These are phyloP conservation scores for Drosophila mayri DNA, from an alignment of 1,140 invertebrate species.

Conservation along the genomic window DNA sequence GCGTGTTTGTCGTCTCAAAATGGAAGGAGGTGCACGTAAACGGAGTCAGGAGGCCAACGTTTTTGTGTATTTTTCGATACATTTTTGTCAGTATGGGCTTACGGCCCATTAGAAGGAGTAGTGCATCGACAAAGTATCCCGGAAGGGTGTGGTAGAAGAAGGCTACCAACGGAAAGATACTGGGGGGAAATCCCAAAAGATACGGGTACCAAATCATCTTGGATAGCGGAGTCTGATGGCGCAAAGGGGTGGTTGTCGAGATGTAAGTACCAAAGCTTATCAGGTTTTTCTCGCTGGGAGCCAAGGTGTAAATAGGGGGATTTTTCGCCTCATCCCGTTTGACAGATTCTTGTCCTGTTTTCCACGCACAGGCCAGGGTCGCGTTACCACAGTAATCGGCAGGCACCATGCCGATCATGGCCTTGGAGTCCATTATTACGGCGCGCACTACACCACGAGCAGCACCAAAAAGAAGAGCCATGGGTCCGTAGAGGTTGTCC, in stretches of 20 bases:
- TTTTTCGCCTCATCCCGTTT: not conserved
- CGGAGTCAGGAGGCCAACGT: constrained; percentile 85
- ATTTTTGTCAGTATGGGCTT: constrained; percentile 86
- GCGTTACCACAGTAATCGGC: constrained; percentile 92
- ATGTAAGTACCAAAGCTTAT: constrained; percentile 87
- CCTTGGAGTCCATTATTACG: constrained; percentile 86
- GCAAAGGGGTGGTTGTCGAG: too few species aligned
- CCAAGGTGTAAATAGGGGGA: constrained; percentile 89
- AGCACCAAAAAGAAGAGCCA: constrained; percentile 89
- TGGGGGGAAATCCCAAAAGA: constrained; percentile 74
- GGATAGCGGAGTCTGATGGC: constrained; percentile 4
- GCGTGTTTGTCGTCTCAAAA: constrained; percentile 88
- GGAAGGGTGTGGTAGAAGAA: constrained; percentile 87
- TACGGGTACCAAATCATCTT: constrained; percentile 86
- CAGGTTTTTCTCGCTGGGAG: constrained; percentile 87
- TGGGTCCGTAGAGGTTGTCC: constrained; percentile 96
- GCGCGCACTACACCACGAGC: constrained; percentile 90
- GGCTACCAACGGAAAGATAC: constrained; percentile 83
- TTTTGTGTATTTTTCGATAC: constrained; percentile 88
- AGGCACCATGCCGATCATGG: constrained; percentile 88
- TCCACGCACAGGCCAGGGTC: constrained; percentile 90
- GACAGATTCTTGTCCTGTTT: constrained; percentile 84
- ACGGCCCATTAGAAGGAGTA: constrained; percentile 84
- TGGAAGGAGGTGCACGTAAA: constrained; percentile 89
- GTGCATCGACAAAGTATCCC: constrained; percentile 86